A percentile compares a stretch with the other conserved stretches of the same genome.
Conservation (phyloP, 2,888 invertebrate species). For the Lottia gigantea region DNA sequence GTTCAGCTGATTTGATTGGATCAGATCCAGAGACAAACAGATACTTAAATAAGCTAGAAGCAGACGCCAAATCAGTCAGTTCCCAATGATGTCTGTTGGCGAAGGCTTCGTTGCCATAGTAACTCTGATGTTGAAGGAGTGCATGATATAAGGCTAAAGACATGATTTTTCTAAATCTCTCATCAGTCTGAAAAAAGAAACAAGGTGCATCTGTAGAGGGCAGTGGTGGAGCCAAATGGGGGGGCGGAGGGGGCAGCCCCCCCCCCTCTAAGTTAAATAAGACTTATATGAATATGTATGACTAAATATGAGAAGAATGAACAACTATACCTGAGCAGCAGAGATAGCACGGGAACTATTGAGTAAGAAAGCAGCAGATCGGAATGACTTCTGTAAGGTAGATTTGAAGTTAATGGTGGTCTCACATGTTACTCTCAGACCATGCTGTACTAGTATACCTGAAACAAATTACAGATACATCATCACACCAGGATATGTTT, state of each 20-base stretch:
- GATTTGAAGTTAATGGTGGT: slow-evolving; percentile 57
- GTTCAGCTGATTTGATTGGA: slow-evolving; percentile 31
- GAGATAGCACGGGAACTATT: slow-evolving; percentile 38
- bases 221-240: too few species aligned
- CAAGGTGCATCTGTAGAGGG: too few species aligned
- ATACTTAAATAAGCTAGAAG: slow-evolving; percentile 50
- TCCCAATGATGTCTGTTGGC: slow-evolving; percentile 52
- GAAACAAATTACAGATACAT: neutral
- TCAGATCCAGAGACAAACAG: slow-evolving; percentile 39
- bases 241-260: too few species aligned
- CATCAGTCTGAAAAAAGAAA: slow-evolving; percentile 22
- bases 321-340: slow-evolving; percentile 2
- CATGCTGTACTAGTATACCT: slow-evolving; percentile 63
- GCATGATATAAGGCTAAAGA: slow-evolving; percentile 59
- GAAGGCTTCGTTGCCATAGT: slow-evolving; percentile 54
- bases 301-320: too few species aligned
- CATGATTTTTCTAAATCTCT: slow-evolving; percentile 38
- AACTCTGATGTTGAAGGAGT: slow-evolving; percentile 54
- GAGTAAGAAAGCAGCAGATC: slow-evolving; percentile 53
- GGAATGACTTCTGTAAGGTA: slow-evolving; percentile 54
- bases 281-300: too few species aligned
- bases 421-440: slow-evolving; percentile 63
- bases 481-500: too few species aligned
- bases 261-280: too few species aligned
- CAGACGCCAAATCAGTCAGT: slow-evolving; percentile 52